Evolutionary conservation across 1,140 invertebrate genomes (phyloP), one percentile per base, ranked within the genome.

Genomic region (Linepithema humile): DNA sequence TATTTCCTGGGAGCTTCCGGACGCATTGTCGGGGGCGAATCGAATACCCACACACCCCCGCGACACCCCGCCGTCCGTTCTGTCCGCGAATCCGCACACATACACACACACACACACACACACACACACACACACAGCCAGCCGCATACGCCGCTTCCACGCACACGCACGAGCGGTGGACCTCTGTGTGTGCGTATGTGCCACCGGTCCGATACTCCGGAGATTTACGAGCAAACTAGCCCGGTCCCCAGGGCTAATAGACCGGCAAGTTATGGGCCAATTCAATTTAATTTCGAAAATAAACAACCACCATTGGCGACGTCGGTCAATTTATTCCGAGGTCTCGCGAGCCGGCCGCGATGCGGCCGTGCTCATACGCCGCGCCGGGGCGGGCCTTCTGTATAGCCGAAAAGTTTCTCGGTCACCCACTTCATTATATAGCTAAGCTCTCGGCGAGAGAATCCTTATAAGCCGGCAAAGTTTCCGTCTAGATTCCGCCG

Each of bases 231-330:
- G 91, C 90, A 92, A 92, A 93, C 92, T 92, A 93, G 91, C 89
- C 89, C 77, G 84, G 80, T 92, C 92, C 91, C 91, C 91, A 83
- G 89, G 88, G 91, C 92, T 93, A 93, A 93, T 93, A 93, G 91
- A 92, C 91, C 91, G 86, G 86, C 90, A 93, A 93, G 92, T 93
- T 93, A 93, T 92, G 92, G 92, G 88, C 87, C 91, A 92, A 93
- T 93, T 93, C 92, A 92, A 92, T 93, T 93, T 92, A 93, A 93
- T 93, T 93, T 93, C 91, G 87, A 93, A 90, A 93, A 93, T 92
- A 92, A 92, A 92, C 92, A 93, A 92, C 87, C 89, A 70, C 84
- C 84, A 67, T 80, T 84, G 78, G 84, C 89, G 85, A 85, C 84
- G 83, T 84, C 85, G 89, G 83, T 91, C 90, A 91, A 92, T 92